phyloP scores from a whole-genome alignment of 2,888 invertebrate species.

The Dryomyza anilis region DNA sequence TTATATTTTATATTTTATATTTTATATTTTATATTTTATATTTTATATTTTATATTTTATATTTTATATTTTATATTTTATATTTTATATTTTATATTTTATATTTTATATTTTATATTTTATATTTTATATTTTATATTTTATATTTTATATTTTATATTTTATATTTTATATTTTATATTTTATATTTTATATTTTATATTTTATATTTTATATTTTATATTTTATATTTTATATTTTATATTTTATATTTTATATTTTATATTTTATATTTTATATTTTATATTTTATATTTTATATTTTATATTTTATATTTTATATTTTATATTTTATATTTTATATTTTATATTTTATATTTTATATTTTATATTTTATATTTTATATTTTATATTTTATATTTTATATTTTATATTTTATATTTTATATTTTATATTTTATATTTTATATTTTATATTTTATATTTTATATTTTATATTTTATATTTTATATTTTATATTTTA shows the following conservation, averaged over 20 bases:
- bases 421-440: background rate
- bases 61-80: background rate
- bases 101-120: background rate
- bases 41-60: background rate
- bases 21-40: background rate
- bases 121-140: background rate
- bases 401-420: background rate
- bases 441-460: background rate
- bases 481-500: background rate
- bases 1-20: background rate
- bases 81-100: background rate
- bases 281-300: background rate
- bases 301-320: background rate
- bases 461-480: background rate
- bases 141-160: background rate
- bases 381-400: background rate
- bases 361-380: background rate
- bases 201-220: background rate
- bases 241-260: background rate
- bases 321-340: background rate
- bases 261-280: background rate
- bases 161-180: background rate
- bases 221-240: background rate
- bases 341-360: background rate
- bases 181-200: background rate